Evolutionary conservation across 2,113 vertebrate genomes (phyloP).

Genomic region (Perca flavescens): DNA sequence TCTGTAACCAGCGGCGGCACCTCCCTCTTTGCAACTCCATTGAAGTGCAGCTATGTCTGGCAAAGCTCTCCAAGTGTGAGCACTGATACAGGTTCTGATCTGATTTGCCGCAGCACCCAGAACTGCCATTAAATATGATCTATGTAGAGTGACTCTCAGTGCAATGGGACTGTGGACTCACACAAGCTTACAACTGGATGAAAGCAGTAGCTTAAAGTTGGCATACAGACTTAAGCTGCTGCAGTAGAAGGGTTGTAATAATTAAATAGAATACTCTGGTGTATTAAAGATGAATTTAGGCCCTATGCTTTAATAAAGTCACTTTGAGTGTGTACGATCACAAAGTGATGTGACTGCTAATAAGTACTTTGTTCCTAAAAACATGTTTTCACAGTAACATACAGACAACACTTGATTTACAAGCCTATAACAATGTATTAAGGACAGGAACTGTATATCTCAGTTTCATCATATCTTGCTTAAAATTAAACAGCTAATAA

Average conservation of each 20-base stretch:
- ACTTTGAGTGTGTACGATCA: not conserved
- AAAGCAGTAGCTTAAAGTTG: slow-evolving; percentile 32
- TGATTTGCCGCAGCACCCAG: slow-evolving; percentile 21
- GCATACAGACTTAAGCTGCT: slow-evolving; percentile 25
- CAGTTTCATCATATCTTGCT: not conserved
- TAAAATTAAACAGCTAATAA: not conserved
- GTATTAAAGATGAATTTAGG: slow-evolving; percentile 49
- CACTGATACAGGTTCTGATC: slow-evolving; percentile 14
- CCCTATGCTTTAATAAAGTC: slow-evolving; percentile 24
- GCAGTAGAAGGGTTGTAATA: slow-evolving; percentile 36
- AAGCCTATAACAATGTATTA: not conserved
- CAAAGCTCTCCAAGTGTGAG: slow-evolving; percentile 3
- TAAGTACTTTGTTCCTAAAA: not conserved
- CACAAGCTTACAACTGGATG: slow-evolving; percentile 26
- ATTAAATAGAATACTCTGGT: slow-evolving; percentile 44
- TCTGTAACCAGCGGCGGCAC: not conserved
- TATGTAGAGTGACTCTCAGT: slow-evolving; percentile 30
- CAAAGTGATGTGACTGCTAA: not conserved
- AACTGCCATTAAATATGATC: slow-evolving; percentile 59
- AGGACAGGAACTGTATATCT: not conserved
- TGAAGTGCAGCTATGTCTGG: not conserved
- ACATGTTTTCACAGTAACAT: not conserved
- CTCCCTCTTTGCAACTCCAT: not conserved
- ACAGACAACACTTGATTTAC: not conserved
- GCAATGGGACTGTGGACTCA: slow-evolving; percentile 30